Base-by-base conservation (phyloP, 2,113 vertebrate species). In the Petrocephalus microphthalmus region DNA sequence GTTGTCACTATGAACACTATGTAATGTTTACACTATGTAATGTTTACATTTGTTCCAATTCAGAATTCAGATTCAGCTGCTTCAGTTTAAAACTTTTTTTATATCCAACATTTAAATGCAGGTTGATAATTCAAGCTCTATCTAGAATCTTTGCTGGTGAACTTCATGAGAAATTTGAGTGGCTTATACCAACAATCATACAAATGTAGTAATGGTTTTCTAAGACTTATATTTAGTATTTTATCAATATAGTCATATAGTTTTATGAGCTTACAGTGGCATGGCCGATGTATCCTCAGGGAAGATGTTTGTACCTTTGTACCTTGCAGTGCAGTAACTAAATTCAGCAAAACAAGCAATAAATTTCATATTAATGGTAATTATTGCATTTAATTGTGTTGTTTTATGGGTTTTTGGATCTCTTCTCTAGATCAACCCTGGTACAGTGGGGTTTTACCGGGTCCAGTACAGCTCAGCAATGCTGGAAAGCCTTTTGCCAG, bases 381-480 rank as follows among this genome's bases (percentile, higher is more conserved):
- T 51, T 47, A 25, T 51, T 45, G 47, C 49, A 13, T 84, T 84
- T 29, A 20, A 22, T 3, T 11, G 10, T n/a, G 42, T 42, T 78
- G 10, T 90, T 3, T 82, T 45, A 8, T 60, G 29, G 37, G 37
- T 83, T 47, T 83, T 13, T 83, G 81, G 81, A 5, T 52, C 53
- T 54, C 37, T 5, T 67, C 5, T 86, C 45, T 89, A 99, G 98
- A 93, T 99, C 89, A 99, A 99, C 92, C 97, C 97, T 13, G 98
- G 98, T 86, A 99, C 98, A 0, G 97, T 99, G 86, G 98, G 98
- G n/a, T 99, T 99, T 92, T 99, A 98, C 90, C 97, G 98, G 47
- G 97, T 98, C 42, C 97, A 99, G 88, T 99, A 99, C 93, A 99
- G 97, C 94, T 94, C 97, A 0, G 87, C 94, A 90, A 98, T 99